Conservation (phyloP, 2,797 vertebrate genomes). For the Stomatorhinus walkeri region DNA sequence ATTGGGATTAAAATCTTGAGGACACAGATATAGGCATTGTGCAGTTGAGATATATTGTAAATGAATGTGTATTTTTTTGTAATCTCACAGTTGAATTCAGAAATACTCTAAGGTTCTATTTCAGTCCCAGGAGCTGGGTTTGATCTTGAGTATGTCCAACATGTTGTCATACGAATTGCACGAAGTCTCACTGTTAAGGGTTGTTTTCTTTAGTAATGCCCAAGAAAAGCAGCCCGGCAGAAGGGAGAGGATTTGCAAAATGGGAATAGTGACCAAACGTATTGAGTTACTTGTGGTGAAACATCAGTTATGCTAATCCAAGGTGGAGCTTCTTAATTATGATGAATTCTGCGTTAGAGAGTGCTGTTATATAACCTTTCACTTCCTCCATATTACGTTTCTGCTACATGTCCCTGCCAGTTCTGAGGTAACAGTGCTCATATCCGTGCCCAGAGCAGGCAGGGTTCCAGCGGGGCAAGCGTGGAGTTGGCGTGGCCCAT, state of each 20-base stretch:
- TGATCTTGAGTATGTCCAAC: neutral
- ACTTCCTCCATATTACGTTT: neutral
- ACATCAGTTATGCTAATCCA: neutral
- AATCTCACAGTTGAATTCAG: neutral
- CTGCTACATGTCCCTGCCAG: neutral
- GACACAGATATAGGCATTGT: neutral
- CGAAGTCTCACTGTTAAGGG: neutral
- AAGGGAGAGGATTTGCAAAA: neutral
- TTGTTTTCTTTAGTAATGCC: neutral
- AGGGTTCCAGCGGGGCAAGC: neutral
- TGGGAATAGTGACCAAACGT: neutral
- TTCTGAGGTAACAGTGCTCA: neutral
- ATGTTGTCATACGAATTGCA: neutral
- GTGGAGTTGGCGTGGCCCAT: neutral
- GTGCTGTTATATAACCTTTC: neutral
- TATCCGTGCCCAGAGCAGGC: neutral
- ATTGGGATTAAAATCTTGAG: neutral
- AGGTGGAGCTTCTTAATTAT: neutral
- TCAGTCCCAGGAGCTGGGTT: neutral
- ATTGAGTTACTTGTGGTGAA: neutral
- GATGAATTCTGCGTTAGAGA: neutral
- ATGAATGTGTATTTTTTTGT: neutral
- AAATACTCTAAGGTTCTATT: neutral
- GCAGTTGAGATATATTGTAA: neutral
- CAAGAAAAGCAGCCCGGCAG: neutral